Conservation (phyloP, 2,797 vertebrate genomes). For the Pseudopleuronectes americanus region DNA sequence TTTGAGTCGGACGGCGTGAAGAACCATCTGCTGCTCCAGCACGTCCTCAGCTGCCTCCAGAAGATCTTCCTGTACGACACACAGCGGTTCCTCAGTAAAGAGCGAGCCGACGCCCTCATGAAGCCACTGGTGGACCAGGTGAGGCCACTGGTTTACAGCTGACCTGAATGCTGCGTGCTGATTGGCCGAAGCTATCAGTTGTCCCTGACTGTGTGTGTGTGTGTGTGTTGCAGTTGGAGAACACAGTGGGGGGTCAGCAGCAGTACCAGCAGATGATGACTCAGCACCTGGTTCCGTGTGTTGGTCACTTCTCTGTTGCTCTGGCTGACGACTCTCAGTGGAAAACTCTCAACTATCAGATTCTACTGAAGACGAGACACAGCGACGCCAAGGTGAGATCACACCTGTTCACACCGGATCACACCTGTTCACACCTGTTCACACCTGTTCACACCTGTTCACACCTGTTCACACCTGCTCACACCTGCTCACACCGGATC, state of each 20-base stretch:
- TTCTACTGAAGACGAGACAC: conserved; percentile 93
- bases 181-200: too few relatives aligned
- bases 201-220: neutral
- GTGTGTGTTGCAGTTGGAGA: conserved; percentile 87
- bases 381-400: conserved; percentile 84
- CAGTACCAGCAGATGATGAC: conserved; percentile 86
- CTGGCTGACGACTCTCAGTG: conserved; percentile 91
- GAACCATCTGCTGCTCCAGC: conserved; percentile 84
- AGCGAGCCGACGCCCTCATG: conserved; percentile 90
- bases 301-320: conserved; percentile 92
- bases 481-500: too few relatives aligned
- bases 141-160: conserved; percentile 26
- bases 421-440: neutral
- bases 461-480: neutral
- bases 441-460: accelerated
- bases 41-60: conserved; percentile 87
- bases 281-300: conserved; percentile 88
- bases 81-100: conserved; percentile 90
- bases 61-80: conserved; percentile 96
- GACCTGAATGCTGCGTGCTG: too few relatives aligned
- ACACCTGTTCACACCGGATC: neutral
- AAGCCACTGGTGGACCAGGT: conserved; percentile 94
- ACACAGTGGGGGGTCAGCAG: conserved; percentile 87
- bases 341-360: conserved; percentile 95
- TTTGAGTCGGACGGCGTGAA: conserved; percentile 87